Evolutionary conservation across 1,140 invertebrate genomes (phyloP).

Genomic region (Coboldia fuscipes): DNA sequence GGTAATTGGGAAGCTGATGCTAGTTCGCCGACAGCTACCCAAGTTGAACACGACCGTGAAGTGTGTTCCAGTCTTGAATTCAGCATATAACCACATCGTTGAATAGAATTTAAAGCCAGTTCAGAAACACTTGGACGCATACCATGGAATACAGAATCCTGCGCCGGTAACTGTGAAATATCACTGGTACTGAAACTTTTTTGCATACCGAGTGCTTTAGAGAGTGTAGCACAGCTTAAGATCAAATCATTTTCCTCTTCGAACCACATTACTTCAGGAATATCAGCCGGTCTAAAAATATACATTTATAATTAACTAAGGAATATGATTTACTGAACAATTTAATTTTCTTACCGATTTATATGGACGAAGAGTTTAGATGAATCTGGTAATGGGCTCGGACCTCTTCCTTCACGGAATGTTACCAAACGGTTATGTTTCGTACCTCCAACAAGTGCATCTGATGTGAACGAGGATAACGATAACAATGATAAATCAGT

Average conservation of each 20-base stretch:
- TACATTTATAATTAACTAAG: not conserved
- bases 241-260: constrained; percentile 57
- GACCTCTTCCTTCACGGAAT: constrained; percentile 33
- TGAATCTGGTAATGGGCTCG: constrained; percentile 46
- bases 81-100: constrained; percentile 31
- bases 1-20: constrained; percentile 46
- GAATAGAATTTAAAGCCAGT: constrained; percentile 36
- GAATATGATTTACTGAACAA: not conserved
- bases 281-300: constrained; percentile 27
- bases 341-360: not conserved
- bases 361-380: constrained; percentile 11
- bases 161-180: constrained; percentile 24
- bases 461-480: constrained; percentile 48
- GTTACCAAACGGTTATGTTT: constrained; percentile 28
- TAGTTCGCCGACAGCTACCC: constrained; percentile 60
- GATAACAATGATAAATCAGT: constrained; percentile 62
- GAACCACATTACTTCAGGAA: constrained; percentile 42
- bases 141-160: constrained; percentile 1
- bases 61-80: constrained; percentile 38
- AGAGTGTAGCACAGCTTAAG: constrained; percentile 44
- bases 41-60: constrained; percentile 64
- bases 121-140: constrained; percentile 37
- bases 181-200: constrained; percentile 59
- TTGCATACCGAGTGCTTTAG: constrained; percentile 45
- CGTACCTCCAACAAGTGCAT: constrained; percentile 29